Conservation (phyloP, 2,113 vertebrate species). For the Pollachius pollachius region DNA sequence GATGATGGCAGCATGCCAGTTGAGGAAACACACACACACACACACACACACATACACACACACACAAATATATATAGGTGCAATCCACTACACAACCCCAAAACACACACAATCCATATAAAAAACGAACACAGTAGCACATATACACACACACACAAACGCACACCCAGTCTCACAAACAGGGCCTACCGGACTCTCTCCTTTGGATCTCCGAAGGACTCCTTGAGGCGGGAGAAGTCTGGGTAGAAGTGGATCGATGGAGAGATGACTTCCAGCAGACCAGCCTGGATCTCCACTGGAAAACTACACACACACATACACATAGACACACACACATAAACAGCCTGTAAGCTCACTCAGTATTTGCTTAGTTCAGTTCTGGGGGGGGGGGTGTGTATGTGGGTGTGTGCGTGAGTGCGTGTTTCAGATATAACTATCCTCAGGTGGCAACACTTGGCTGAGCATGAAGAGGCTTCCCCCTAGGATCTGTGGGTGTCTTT, state of each 20-base stretch:
- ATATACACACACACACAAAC: neutral
- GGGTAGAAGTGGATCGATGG: conserved; percentile 92
- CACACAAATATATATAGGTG: neutral
- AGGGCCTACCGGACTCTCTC: conserved; percentile 86
- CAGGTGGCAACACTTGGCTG: too few relatives aligned
- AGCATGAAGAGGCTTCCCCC: too few relatives aligned
- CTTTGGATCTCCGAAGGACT: conserved; percentile 93
- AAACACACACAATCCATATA: too few relatives aligned
- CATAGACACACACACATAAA: too few relatives aligned
- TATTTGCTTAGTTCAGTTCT: too few relatives aligned
- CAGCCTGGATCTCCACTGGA: conserved; percentile 87
- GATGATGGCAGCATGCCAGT: too few relatives aligned
- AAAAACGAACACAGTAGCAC: too few relatives aligned
- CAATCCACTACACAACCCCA: too few relatives aligned
- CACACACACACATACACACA: conserved; percentile 5
- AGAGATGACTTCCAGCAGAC: conserved; percentile 91
- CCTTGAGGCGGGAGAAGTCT: conserved; percentile 87
- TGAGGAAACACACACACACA: neutral
- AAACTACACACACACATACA: conserved; percentile 68
- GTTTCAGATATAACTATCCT: neutral
- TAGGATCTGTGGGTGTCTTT: too few relatives aligned
- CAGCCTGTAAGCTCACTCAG: too few relatives aligned
- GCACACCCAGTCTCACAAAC: neutral
- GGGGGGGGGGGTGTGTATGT: neutral
- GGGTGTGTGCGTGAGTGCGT: conserved; percentile 4